Evolutionary conservation across 2,113 vertebrate species (phyloP), one percentile per base, ranked within the genome.

Genomic region (Procapra przewalskii): DNA sequence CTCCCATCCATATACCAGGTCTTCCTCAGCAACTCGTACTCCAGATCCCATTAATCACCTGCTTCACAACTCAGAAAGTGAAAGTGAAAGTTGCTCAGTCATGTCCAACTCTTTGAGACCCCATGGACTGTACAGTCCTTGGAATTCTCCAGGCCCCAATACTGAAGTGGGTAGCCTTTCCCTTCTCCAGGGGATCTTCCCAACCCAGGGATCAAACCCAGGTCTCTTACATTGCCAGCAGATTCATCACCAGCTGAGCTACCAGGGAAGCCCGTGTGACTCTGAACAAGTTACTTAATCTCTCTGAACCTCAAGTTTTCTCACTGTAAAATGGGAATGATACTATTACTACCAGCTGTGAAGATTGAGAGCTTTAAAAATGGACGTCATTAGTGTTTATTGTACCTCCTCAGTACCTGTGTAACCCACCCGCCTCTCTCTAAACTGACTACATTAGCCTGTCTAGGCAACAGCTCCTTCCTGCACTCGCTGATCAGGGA

Each of bases 1-100:
- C 0, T 0, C 8, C 45, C 1, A 1, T 19, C 33, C 43, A 4
- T 40, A 64, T 8, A 11, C 8, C 3, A 1, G 40, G 31, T 29
- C 25, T 29, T 29, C 52, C 10, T 71, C 79, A 92, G 43, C 27
- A 31, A 19, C 29, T 71, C 29, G 17, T 64, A 33, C 29, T 31
- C 55, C 57, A 94, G 40, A 62, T 52, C 21, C 80, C 67, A 36
- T 36, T 31, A 5, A 4, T 82, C 52, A 43, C 23, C 64, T 62
- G 7, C 67, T 77, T 50, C 27, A 25, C 14, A 52, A 55, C 50
- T 62, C 64, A 80, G 79, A 59, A 21, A 62, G 60, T 62, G 13
- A 62, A 62, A 62, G 60, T 62, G 6, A 62, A 31, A 31, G 13
- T 62, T 1, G 1, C 60, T 33, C 60, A 62, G 14, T 62, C 60